Conservation (phyloP, 2,113 vertebrate species). For the Psittacus erithacus region DNA sequence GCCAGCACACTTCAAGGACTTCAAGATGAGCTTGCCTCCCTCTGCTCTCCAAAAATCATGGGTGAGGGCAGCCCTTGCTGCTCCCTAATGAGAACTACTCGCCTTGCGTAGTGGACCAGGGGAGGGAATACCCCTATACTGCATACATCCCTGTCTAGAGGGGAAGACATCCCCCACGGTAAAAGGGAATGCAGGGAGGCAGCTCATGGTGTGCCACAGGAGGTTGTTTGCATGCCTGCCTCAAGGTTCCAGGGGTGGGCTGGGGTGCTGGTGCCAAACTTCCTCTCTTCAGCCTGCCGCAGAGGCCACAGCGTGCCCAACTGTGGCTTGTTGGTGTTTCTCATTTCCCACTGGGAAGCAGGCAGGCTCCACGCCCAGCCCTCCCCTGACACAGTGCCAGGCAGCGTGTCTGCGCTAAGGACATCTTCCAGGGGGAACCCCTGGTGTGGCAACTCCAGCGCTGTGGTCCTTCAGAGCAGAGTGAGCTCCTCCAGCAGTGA, state of each 20-base stretch:
- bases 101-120: accelerated
- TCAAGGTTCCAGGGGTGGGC: background rate
- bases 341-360: background rate
- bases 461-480: background rate
- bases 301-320: accelerated
- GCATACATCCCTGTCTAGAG: background rate
- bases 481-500: background rate
- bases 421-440: background rate
- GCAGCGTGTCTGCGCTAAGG: background rate
- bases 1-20: background rate
- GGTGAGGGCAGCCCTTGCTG: background rate
- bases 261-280: background rate
- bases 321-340: background rate
- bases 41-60: background rate
- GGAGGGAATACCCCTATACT: background rate
- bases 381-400: background rate
- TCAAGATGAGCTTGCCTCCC: background rate
- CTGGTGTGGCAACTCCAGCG: accelerated
- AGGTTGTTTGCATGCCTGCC: too few relatives aligned
- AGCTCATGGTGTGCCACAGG: accelerated
- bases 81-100: background rate
- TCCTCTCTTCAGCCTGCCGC: background rate
- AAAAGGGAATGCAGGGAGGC: background rate
- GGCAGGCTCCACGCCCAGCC: background rate
- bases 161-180: background rate